phyloP scores from a whole-genome alignment of 2,113 vertebrate genomes.

The Nerophis ophidion region DNA sequence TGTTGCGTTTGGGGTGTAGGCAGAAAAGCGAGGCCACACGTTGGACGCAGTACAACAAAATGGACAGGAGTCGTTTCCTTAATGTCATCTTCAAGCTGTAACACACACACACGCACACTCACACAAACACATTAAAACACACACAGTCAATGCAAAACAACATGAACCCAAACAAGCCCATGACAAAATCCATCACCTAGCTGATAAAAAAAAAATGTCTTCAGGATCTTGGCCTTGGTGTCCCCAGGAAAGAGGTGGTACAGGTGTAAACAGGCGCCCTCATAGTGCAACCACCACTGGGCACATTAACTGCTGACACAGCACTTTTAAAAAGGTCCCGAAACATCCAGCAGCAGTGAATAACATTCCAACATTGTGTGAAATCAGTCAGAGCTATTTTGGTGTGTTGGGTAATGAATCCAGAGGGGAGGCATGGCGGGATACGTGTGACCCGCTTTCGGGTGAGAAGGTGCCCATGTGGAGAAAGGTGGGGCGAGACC shows the following conservation, averaged over 20 bases:
- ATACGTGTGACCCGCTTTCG: too few relatives aligned
- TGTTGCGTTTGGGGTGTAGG: slow-evolving; percentile 61
- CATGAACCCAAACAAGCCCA: too few relatives aligned
- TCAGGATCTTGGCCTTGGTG: neutral
- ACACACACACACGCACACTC: slow-evolving; percentile 15
- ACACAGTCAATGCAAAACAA: too few relatives aligned
- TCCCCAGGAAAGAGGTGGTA: slow-evolving; percentile 13
- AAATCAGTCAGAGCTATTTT: slow-evolving; percentile 25
- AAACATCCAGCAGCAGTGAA: slow-evolving; percentile 71
- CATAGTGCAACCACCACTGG: slow-evolving; percentile 12
- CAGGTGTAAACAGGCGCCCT: slow-evolving; percentile 35
- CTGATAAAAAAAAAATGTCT: too few relatives aligned
- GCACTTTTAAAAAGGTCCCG: slow-evolving; percentile 65
- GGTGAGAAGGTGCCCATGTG: too few relatives aligned
- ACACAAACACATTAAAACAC: too few relatives aligned
- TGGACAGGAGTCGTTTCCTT: slow-evolving; percentile 63
- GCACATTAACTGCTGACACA: slow-evolving; percentile 67
- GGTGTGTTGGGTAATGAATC: slow-evolving; percentile 1
- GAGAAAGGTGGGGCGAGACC: too few relatives aligned
- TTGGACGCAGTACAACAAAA: slow-evolving; percentile 70
- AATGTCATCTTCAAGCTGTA: slow-evolving; percentile 64
- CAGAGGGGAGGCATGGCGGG: too few relatives aligned
- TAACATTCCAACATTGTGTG: slow-evolving; percentile 55
- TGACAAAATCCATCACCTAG: too few relatives aligned
- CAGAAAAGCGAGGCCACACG: slow-evolving; percentile 71